Base-by-base conservation (phyloP, 2,888 invertebrate genomes). In the Mayetiola destructor region DNA sequence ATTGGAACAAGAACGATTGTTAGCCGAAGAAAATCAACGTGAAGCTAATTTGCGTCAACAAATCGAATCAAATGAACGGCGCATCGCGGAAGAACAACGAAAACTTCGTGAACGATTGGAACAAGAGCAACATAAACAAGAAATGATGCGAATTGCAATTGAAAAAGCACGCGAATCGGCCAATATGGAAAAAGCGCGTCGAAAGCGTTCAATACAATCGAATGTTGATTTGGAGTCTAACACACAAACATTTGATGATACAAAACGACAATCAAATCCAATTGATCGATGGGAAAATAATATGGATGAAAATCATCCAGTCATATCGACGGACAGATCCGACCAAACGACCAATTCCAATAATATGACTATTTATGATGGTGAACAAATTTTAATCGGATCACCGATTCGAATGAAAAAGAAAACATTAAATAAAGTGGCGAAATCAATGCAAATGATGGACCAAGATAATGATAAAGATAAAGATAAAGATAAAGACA, bases 11-110 rank as follows among this genome's bases (percentile, higher is more conserved):
- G 87, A 88, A 66, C 76, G 76, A 56, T 79, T 81, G 61, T 71
- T 84, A 61, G 77, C 76, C 64, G 90, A 92, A 69, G 93, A 94
- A 68, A 76, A 80, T 62, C 77, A 85, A 61, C 91, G 91, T 69
- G 91, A 92, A 66, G 76, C 82, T 61, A 77, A 88, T 60, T 77
- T 92, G 60, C 79, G 79, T 61, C 77, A 80, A 42, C 88, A 92
- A 66, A 80, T 83, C 65, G 84, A 84, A 71, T 72, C 79, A 60
- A 83, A 88, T 64, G 76, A 79, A 59, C 73, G 78, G 63, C 79
- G 82, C 60, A 71, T 84, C 61, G 84, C 89, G 65, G 77, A 81
- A 61, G 92, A 92, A 67, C 80, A 82, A 60, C 76, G 77, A 56
- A 71, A 76, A 61, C 69, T 77, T 16, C 75, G 79, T 64, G 84